Evolutionary conservation across 2,113 vertebrate species (phyloP).

Genomic region (Vombatus ursinus): DNA sequence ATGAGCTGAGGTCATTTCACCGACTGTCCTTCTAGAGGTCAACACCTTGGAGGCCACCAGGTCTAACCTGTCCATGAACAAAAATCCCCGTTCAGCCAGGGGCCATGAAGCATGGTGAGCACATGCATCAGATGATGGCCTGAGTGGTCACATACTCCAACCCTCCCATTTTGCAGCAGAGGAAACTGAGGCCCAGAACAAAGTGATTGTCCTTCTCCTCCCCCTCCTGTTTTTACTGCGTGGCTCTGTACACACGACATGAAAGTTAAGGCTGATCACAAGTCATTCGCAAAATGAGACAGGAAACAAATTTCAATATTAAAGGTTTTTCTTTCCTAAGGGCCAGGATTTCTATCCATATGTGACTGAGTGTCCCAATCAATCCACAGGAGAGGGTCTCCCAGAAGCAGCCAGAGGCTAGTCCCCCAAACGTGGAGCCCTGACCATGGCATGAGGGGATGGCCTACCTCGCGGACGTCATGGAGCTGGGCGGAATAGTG

Average conservation of each 20-base stretch:
- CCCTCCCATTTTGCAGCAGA: too few species aligned
- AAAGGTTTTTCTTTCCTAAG: not conserved
- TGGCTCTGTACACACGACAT: too few species aligned
- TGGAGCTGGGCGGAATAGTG: constrained; percentile 90
- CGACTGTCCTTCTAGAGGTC: too few species aligned
- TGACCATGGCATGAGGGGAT: not conserved
- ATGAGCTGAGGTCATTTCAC: not conserved
- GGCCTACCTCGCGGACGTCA: constrained; percentile 96
- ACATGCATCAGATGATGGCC: too few species aligned
- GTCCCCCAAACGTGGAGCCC: not conserved
- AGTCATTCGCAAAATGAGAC: not conserved
- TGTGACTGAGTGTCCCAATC: not conserved
- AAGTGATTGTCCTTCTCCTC: not conserved
- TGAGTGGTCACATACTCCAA: too few species aligned
- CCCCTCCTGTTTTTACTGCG: not conserved
- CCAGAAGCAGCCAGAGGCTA: not conserved
- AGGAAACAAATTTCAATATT: not conserved
- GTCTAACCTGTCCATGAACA: not conserved
- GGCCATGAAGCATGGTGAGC: not conserved
- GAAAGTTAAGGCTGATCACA: not conserved
- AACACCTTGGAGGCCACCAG: too few species aligned
- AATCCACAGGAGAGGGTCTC: not conserved
- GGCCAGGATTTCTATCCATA: fast-evolving
- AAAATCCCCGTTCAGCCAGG: not conserved
- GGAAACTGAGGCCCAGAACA: not conserved